Evolutionary conservation across 2,797 vertebrate species (phyloP).

Genomic region (Crocodylus rhombifer): DNA sequence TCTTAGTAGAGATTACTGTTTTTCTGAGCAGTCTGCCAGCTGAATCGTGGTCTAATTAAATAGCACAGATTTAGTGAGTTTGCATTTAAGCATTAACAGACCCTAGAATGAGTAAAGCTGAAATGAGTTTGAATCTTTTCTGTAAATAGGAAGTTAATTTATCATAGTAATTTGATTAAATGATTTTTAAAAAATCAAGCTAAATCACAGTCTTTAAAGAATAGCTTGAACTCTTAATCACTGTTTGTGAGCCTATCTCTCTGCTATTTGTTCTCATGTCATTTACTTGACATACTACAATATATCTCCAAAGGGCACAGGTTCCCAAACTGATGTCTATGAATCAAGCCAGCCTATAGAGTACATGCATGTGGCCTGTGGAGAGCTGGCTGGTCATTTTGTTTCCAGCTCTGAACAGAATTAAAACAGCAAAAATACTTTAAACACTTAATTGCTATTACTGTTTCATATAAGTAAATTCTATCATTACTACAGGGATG

Average conservation of each 20-base stretch:
- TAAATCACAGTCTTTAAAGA: slow-evolving; percentile 76
- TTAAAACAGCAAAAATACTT: slow-evolving; percentile 24
- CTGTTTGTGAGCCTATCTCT: slow-evolving; percentile 66
- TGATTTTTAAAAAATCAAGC: slow-evolving; percentile 78
- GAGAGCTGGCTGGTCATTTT: neutral
- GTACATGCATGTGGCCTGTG: neutral
- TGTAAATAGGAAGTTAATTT: slow-evolving; percentile 80
- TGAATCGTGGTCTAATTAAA: slow-evolving; percentile 82
- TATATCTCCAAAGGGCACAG: slow-evolving; percentile 33
- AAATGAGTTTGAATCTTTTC: slow-evolving; percentile 80
- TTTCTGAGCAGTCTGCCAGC: slow-evolving; percentile 76
- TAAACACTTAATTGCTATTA: neutral
- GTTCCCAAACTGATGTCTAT: neutral
- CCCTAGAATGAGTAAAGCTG: slow-evolving; percentile 65
- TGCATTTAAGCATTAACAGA: slow-evolving; percentile 78
- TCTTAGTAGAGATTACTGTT: slow-evolving; percentile 81
- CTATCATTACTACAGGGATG: neutral
- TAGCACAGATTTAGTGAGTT: slow-evolving; percentile 80
- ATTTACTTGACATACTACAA: slow-evolving; percentile 63
- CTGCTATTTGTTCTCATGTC: slow-evolving; percentile 61
- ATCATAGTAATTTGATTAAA: slow-evolving; percentile 81
- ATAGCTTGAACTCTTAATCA: slow-evolving; percentile 79
- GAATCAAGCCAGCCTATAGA: neutral
- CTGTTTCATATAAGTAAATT: neutral
- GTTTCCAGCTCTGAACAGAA: slow-evolving; percentile 15